phyloP scores from a whole-genome alignment of 2,113 vertebrate species.

The rabbit (Oryctolagus cuniculus) region mOryCun1.1 NC_091436.1:32323501-32324000 shows the following conservation, averaged over 20 bases:
- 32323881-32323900: neutral
- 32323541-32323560: neutral
- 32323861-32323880: neutral
- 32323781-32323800: neutral
- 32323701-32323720: neutral
- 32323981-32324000: neutral
- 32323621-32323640: neutral
- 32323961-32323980: neutral
- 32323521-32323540: neutral
- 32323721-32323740: neutral
- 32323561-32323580: neutral
- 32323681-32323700: neutral
- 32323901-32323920: neutral
- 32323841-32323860: constrained; percentile 3
- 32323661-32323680: neutral
- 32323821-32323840: neutral
- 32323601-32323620: constrained; percentile 5
- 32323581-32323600: neutral
- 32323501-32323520: neutral
- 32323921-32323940: neutral
- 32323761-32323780: constrained; percentile 19
- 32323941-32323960: neutral
- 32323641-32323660: neutral
- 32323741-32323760: constrained; percentile 1
- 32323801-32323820: neutral